Evolutionary conservation across 2,113 vertebrate genomes (phyloP).

Genomic region (Eurystomus gularis): DNA sequence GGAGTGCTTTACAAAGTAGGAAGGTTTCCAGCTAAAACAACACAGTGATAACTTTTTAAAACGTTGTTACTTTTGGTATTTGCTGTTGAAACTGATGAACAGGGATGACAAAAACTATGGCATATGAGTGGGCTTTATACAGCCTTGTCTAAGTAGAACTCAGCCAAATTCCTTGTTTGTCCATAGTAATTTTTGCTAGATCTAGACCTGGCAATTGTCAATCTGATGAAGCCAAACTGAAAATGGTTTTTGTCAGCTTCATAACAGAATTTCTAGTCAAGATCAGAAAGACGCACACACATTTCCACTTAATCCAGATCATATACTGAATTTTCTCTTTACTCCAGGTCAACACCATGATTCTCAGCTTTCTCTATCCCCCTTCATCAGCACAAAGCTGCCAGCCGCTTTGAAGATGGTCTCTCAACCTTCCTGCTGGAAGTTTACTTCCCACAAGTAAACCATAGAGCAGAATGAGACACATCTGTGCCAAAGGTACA

Average conservation of each 20-base stretch:
- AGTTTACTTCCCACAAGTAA: background rate
- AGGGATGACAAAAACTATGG: background rate
- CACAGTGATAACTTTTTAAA: background rate
- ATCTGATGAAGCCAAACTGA: background rate
- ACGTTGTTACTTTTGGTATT: background rate
- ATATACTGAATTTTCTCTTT: background rate
- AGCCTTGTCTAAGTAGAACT: background rate
- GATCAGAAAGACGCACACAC: background rate
- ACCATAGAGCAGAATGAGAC: background rate
- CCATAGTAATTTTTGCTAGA: background rate
- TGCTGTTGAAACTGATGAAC: background rate
- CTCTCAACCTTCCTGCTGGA: background rate
- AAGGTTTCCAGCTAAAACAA: background rate
- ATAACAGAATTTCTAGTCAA: background rate
- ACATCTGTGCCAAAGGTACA: background rate
- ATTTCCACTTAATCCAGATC: background rate
- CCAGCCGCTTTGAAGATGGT: background rate
- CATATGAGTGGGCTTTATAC: background rate
- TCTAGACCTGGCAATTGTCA: background rate
- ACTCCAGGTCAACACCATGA: accelerated
- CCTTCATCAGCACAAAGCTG: background rate
- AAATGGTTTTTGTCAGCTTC: background rate
- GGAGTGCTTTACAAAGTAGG: background rate
- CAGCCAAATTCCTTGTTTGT: background rate
- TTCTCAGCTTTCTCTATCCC: accelerated